Base-by-base conservation (phyloP, 2,113 vertebrate genomes). In the Pyrgilauda ruficollis region DNA sequence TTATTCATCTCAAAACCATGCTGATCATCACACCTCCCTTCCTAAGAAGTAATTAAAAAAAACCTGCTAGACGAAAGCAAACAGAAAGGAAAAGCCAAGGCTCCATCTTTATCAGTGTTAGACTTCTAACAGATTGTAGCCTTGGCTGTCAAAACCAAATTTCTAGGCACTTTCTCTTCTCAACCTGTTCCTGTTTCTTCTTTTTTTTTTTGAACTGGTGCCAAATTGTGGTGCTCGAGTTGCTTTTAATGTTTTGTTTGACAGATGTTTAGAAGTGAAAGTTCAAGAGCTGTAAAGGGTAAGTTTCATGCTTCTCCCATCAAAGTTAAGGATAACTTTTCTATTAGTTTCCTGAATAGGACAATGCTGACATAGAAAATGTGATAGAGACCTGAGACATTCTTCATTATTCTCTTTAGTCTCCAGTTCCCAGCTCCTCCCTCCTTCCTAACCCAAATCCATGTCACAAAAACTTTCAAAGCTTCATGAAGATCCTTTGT, bases 401-500 rank as follows among this genome's bases (percentile, higher is more conserved):
- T 55, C 43, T 73, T 67, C 11, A 21, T 49, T 5, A 50, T 33
- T 69, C 41, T 55, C 23, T 52, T 89, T 31, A 58, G 56, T 33
- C 15, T 56, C 18, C 72, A 62, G 21, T 28, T 79, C 8, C n/a
- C 33, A 16, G 30, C 17, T 67, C 17, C 18, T 70, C 20, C 7
- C 23, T 67, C 22, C 44, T 68, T 87, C 22, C n/a, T 73, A 28
- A 73, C 2, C 8, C 43, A 90, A 76, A 84, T 33, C 24, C 24
- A 72, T 5, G 4, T 66, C 62, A 33, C 24, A 72, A 44, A 80
- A 68, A 30, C 14, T 76, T 75, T 30, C 19, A 81, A n/a, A 84
- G 39, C 6, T 0, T 0, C 43, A 62, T 8, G 14, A 75, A 49
- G 19, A 58, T 4, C 18, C 5, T 39, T 82, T 14, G 16, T 49